A percentile compares a stretch with the other conserved stretches of the same genome.
phyloP scores from a whole-genome alignment of 2,797 vertebrate genomes.

The Artibeus jamaicensis region DNA sequence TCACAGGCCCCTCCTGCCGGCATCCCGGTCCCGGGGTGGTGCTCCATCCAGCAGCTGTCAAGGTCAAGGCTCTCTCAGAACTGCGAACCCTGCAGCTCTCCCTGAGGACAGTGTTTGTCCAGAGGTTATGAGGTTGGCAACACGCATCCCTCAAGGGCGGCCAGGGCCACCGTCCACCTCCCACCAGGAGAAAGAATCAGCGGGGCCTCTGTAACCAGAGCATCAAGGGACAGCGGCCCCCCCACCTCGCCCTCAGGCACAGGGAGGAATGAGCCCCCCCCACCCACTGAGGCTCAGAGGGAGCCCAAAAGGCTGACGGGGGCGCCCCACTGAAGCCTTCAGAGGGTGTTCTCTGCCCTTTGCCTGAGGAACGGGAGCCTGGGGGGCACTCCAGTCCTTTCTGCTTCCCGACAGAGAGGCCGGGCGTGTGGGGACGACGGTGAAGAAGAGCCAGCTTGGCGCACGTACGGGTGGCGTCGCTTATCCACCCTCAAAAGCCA shows the following conservation, averaged over 20 bases:
- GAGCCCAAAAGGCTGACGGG: neutral
- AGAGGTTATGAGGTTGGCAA: neutral
- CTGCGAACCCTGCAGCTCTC: neutral
- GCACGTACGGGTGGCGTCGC: no score
- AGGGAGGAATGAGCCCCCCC: neutral
- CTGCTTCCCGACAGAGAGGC: neutral
- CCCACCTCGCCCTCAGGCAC: neutral
- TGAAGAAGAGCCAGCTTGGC: neutral
- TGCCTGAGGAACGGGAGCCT: neutral
- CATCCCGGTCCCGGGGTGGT: neutral
- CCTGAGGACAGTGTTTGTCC: neutral
- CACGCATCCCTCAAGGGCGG: neutral
- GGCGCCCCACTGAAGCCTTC: neutral
- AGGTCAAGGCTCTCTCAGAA: neutral
- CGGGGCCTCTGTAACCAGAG: neutral
- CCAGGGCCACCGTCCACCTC: no score
- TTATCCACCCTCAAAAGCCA: neutral
- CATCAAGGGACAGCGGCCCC: no score
- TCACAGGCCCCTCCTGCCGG: neutral
- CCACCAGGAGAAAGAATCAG: neutral
- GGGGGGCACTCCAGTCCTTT: neutral
- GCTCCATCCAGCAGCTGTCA: neutral
- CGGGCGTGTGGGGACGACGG: neutral
- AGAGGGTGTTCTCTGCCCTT: neutral
- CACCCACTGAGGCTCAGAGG: neutral